Evolutionary conservation across 1,140 invertebrate genomes (phyloP), one percentile per base, ranked within the genome.

Genomic region (Eumeta japonica): DNA sequence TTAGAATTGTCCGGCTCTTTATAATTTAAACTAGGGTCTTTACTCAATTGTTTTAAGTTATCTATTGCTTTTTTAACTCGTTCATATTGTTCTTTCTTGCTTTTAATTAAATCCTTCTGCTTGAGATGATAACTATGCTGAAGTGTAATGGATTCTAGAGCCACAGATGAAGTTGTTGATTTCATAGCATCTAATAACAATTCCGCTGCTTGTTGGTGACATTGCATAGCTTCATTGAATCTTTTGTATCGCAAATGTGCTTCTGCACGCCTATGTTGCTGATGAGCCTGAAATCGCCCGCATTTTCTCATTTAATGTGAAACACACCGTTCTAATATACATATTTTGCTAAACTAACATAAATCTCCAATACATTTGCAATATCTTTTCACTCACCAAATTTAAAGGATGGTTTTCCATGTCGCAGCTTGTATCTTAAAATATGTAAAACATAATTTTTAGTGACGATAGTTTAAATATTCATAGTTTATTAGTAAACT

Each of bases 51-150:
- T 48, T 78, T 70, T 29, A 79, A 75, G 41, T 65, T 77, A 41
- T 81, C 79, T 42, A 81, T 55, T 1, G 74, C 76, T 40, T 73
- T 76, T 58, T 80, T 81, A 13, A 80, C 78, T 45, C 80, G 67
- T 36, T 76, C 73, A 48, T 78, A 79, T 40, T 78, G 78, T 43
- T 78, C 79, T 56, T 81, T 80, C 50, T 82, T 82, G 44, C 43
- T 58, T 52, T 63, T 62, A 7, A 78, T 72, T 4, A 79, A 50
- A 36, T 77, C 72, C 43, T 74, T 76, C 65, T 84, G 82, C 62
- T 80, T 78, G 16, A 75, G 70, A 41, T 84, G 82, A 50, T 82
- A 83, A 46, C 81, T 80, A 20, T 78, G 71, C 56, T 85, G 83
- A 1, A 83, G 54, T 14, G 73, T 75, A 1, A 85, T 67, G 2